These are phyloP conservation scores for Elmis aenea DNA, from an alignment of 2,888 invertebrate genomes.

Conservation along the genomic window DNA sequence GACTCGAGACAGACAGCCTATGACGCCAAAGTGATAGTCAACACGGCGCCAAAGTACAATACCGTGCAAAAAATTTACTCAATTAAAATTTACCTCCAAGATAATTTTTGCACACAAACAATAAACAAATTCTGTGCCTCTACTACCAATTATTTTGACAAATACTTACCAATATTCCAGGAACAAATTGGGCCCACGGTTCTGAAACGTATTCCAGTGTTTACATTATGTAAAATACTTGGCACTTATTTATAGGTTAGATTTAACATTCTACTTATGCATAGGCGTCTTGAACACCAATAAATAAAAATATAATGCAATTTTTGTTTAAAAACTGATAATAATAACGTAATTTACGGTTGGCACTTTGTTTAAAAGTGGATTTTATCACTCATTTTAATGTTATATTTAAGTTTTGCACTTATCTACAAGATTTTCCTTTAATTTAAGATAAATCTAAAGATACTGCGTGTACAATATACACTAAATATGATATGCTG, in stretches of 20 bases:
- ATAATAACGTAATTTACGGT: conserved; percentile 16
- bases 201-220: conserved; percentile 19
- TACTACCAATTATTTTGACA: too few species aligned
- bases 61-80: conserved; percentile 42
- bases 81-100: conserved; percentile 14
- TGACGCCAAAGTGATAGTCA: conserved; percentile 50
- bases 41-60: conserved; percentile 47
- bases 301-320: conserved; percentile 11
- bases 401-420: conserved; percentile 29
- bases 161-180: background rate
- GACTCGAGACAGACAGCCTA: conserved; percentile 45
- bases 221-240: conserved; percentile 22
- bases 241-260: conserved; percentile 21
- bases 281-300: conserved; percentile 13
- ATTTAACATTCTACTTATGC: conserved; percentile 16
- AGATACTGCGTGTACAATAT: conserved; percentile 42
- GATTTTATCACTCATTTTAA: conserved; percentile 28
- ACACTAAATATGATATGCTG: conserved; percentile 48
- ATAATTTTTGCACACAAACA: too few species aligned
- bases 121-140: too few species aligned
- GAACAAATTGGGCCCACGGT: conserved; percentile 8
- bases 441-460: conserved; percentile 28
- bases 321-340: conserved; percentile 13
- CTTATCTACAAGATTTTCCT: conserved; percentile 35
- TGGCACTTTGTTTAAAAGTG: conserved; percentile 32